Base-by-base conservation (phyloP, 1,140 invertebrate species). In the Aphidius ervi region DNA sequence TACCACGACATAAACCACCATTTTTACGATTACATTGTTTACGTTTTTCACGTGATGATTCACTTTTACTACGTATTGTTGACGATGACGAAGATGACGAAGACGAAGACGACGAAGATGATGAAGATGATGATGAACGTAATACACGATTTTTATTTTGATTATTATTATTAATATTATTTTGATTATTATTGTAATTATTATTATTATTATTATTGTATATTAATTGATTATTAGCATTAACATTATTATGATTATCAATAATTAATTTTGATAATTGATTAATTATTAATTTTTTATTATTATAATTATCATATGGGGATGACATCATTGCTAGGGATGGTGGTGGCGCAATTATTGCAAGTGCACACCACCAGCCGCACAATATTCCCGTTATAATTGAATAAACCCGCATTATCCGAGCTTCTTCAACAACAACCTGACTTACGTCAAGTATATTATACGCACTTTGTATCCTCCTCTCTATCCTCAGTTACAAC, bases 401-500 rank as follows among this genome's bases (percentile, higher is more conserved):
- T 67, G 78, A 68, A 71, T 65, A 72, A 70, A 71, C 72, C 76
- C 76, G 76, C 76, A 76, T 77, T 68, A 73, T 78, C 75, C 71
- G 68, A 70, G 63, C 68, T 74, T 69, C 54, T 64, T 65, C 46
- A 55, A 20, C 31, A 47, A 41, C 41, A 54, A 41, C n/a, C 54
- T 57, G 54, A 58, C 56, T 50, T 49, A 54, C 46, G 58, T 56
- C 52, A 49, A 63, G 56, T 52, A 40, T 57, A 39, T 7, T 42
- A 54, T 6, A 16, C 9, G 16, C 16, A 41, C 9, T 43, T 7
- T 69, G 68, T 71, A 72, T 74, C 74, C 76, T 74, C 75, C 53
- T 48, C 55, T 46, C 59, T 56, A 46, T 41, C 52, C 59, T 49
- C 53, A 43, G 16, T n/a, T 10, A 49, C 42, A 45, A 9, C 46